phyloP scores from a whole-genome alignment of 2,113 vertebrate species.

The Tragelaphus scriptus region DNA sequence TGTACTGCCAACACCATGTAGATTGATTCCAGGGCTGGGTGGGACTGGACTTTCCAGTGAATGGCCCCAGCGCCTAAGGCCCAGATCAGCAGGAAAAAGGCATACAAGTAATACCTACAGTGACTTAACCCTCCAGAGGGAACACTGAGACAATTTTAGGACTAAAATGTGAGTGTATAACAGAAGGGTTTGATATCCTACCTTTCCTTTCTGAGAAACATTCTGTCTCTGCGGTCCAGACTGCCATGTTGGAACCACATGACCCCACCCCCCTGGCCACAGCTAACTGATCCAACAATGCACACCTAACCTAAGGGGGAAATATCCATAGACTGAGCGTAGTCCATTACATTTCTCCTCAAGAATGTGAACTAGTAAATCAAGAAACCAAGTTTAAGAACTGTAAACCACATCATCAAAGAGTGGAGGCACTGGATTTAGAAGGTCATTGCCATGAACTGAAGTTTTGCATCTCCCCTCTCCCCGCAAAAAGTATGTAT shows the following conservation, averaged over 20 bases:
- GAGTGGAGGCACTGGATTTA: not conserved
- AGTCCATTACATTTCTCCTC: not conserved
- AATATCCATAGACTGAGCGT: not conserved
- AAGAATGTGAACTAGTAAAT: not conserved
- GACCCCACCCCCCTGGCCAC: not conserved
- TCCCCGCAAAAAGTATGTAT: not conserved
- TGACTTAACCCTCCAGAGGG: not conserved
- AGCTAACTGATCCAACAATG: not conserved
- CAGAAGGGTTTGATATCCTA: not conserved
- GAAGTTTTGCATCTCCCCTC: not conserved
- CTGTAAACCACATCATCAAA: not conserved
- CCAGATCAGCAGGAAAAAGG: not conserved
- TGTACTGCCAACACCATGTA: constrained; percentile 40
- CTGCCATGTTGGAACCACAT: not conserved
- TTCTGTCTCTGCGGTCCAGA: not conserved
- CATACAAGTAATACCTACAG: not conserved
- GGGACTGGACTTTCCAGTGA: not conserved
- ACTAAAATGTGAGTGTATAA: not conserved
- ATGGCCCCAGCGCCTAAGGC: not conserved
- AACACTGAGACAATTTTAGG: not conserved
- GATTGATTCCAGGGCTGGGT: constrained; percentile 38
- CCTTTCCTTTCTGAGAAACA: not conserved
- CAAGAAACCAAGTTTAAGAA: not conserved
- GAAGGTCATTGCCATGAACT: not conserved
- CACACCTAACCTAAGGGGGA: not conserved